Evolutionary conservation across 2,888 invertebrate genomes (phyloP).

Genomic region (Lasius platythorax): DNA sequence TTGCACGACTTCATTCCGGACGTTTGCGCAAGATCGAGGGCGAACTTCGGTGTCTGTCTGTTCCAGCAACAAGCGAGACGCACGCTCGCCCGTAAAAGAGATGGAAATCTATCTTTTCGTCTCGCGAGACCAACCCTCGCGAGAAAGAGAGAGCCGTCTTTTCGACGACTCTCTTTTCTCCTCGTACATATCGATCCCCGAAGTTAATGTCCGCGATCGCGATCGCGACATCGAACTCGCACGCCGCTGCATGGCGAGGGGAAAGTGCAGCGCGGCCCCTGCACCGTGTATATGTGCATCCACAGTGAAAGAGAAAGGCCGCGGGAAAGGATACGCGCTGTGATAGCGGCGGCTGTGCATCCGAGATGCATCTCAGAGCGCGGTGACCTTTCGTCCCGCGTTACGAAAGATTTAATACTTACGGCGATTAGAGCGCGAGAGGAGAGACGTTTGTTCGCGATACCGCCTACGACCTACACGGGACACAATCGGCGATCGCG

Average conservation of each 20-base stretch:
- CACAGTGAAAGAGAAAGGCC: constrained; percentile 73
- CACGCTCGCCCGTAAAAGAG: constrained; percentile 36
- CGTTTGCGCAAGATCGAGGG: constrained; percentile 38
- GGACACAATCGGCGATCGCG: neutral
- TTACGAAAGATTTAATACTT: constrained; percentile 71
- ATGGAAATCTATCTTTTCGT: constrained; percentile 58
- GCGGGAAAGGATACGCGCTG: constrained; percentile 71
- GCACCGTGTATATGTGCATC: neutral
- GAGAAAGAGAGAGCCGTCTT: neutral
- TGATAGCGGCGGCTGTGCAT: constrained; percentile 54
- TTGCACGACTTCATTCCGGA: constrained; percentile 44
- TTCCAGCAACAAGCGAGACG: neutral
- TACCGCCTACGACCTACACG: neutral
- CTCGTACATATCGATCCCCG: constrained; percentile 46
- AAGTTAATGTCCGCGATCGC: constrained; percentile 52
- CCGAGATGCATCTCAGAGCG: constrained; percentile 65
- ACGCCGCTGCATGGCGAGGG: constrained; percentile 33
- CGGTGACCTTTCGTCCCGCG: constrained; percentile 71
- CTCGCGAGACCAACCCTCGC: neutral
- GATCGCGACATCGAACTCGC: constrained; percentile 41
- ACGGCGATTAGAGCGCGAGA: constrained; percentile 45
- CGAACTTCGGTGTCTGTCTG: neutral
- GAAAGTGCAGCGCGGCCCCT: constrained; percentile 46
- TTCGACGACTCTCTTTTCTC: constrained; percentile 16
- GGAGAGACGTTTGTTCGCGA: constrained; percentile 47